Evolutionary conservation across 2,888 invertebrate genomes (phyloP).

Genomic region (Listrodromus nycthemerus): DNA sequence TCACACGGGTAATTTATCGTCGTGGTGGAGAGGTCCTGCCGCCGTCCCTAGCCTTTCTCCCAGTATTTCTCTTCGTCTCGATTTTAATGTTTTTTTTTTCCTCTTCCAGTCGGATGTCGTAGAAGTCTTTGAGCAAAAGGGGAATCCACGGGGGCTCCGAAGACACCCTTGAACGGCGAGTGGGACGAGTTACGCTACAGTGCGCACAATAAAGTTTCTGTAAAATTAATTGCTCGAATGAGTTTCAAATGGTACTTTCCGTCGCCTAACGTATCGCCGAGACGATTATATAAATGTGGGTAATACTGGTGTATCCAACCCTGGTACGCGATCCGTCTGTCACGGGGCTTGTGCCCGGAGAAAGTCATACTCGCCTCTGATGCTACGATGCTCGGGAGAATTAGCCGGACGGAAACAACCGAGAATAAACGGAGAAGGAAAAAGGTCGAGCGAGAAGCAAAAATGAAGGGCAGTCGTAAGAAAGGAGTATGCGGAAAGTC

Average conservation of each 20-base stretch:
- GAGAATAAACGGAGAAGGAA: conserved; percentile 3
- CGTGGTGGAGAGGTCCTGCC: conserved; percentile 10
- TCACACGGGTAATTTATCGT: conserved; percentile 53
- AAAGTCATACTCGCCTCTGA: conserved; percentile 40
- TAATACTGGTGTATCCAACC: conserved; percentile 3
- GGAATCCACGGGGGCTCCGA: background rate
- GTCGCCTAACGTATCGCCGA: conserved; percentile 42
- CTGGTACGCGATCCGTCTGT: conserved; percentile 1
- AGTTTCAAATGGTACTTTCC: conserved; percentile 25
- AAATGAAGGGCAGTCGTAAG: conserved; percentile 22
- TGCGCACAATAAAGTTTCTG: conserved; percentile 64
- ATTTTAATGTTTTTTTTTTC: conserved; percentile 22
- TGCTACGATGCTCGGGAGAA: conserved; percentile 32
- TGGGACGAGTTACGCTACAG: conserved; percentile 40
- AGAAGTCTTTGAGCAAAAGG: conserved; percentile 16
- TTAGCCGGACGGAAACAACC: conserved; percentile 7
- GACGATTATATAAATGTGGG: conserved; percentile 58
- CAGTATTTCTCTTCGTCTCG: background rate
- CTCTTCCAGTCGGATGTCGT: background rate
- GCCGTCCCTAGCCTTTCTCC: conserved; percentile 18
- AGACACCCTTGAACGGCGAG: background rate
- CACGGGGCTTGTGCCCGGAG: background rate
- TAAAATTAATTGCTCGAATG: conserved; percentile 66
- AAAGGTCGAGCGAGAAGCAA: conserved; percentile 22
- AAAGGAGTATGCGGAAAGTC: background rate